Conservation (phyloP, 2,113 vertebrate genomes). For the Vanacampus margaritifer region DNA sequence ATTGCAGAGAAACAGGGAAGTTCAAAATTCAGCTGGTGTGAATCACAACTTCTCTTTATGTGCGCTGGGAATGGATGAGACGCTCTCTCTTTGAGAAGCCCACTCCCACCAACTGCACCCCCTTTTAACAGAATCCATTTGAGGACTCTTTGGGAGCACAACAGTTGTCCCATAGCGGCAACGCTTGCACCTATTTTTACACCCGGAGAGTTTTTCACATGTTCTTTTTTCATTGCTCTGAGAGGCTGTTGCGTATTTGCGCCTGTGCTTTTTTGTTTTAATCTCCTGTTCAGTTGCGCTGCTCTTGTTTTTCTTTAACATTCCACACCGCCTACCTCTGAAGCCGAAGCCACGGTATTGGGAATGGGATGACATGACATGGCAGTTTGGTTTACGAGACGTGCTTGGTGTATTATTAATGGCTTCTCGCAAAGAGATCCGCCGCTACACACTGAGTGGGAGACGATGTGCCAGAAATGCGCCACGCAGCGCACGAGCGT, state of each 20-base stretch:
- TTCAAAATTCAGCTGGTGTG: conserved; percentile 47
- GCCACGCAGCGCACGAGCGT: conserved; percentile 26
- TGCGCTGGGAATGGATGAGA: conserved; percentile 17
- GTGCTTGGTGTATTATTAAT: conserved; percentile 46
- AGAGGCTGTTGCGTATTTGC: conserved; percentile 22
- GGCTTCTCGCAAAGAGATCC: conserved; percentile 33
- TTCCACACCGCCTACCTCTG: conserved; percentile 6
- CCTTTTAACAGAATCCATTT: conserved; percentile 15
- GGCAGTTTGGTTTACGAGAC: conserved; percentile 38
- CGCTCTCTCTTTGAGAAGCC: conserved; percentile 51
- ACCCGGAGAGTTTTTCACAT: conserved; percentile 6
- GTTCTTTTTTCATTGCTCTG: background rate
- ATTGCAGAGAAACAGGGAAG: conserved; percentile 48
- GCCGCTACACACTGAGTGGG: conserved; percentile 21
- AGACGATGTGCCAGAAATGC: conserved; percentile 36
- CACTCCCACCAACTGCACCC: background rate
- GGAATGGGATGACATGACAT: conserved; percentile 47
- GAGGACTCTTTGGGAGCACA: conserved; percentile 31
- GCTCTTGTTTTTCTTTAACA: conserved; percentile 7
- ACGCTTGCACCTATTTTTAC: conserved; percentile 30
- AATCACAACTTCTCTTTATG: conserved; percentile 33
- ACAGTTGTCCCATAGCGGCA: conserved; percentile 21
- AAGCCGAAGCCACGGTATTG: conserved; percentile 28
- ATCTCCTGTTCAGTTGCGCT: conserved; percentile 32
- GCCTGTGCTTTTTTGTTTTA: conserved; percentile 7